Conservation (phyloP, 2,888 invertebrate genomes). For the Gymnoscelis rufifasciata region DNA sequence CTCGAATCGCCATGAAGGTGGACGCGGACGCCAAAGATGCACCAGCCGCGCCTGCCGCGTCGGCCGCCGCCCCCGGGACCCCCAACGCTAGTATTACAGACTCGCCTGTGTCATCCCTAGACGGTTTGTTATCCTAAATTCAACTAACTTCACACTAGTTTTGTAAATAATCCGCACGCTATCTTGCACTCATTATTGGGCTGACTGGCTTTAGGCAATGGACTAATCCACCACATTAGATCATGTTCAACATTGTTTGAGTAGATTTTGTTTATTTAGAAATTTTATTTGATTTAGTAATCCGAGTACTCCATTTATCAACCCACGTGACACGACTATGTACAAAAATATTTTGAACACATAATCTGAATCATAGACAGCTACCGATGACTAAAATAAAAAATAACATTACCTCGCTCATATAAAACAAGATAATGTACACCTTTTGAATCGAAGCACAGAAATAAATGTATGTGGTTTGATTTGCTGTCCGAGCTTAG, state of each 20-base stretch:
- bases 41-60: conserved; percentile 50
- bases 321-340: too few species aligned
- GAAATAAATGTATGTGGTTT: too few species aligned
- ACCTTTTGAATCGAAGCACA: too few species aligned
- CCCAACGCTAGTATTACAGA: conserved; percentile 66
- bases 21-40: conserved; percentile 59
- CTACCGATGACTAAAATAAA: too few species aligned
- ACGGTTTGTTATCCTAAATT: conserved; percentile 66
- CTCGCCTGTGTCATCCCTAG: conserved; percentile 68
- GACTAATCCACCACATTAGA: conserved; percentile 4
- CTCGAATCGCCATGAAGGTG: conserved; percentile 53
- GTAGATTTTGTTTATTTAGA: background rate
- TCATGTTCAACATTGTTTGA: background rate
- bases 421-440: too few species aligned
- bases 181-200: conserved; percentile 24
- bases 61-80: conserved; percentile 45
- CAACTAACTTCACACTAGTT: conserved; percentile 29
- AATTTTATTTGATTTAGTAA: background rate
- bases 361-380: too few species aligned
- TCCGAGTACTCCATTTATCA: background rate
- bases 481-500: too few species aligned
- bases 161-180: conserved; percentile 42
- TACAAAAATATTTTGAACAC: too few species aligned
- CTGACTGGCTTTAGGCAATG: conserved; percentile 11
- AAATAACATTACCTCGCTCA: too few species aligned